Evolutionary conservation across 2,113 vertebrate species (phyloP), one percentile per base, ranked within the genome.

Genomic region (Cisticola juncidis): DNA sequence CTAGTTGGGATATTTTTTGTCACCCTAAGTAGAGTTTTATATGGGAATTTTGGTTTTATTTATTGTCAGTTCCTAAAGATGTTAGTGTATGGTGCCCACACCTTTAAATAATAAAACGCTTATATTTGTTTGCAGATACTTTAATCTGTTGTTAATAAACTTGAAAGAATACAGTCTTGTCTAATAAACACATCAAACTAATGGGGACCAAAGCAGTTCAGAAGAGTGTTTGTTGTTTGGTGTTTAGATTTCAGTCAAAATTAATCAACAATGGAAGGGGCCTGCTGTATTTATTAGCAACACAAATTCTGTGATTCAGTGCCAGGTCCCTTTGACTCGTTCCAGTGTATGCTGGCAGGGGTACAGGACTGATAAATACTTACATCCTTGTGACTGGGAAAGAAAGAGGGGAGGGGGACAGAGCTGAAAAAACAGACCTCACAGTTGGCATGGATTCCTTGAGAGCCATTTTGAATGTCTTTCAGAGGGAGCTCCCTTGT

Each of bases 81-180:
- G 35, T 90, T 90, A 80, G 36, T 86, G 50, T 90, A 95, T 18
- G 23, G 35, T 95, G 90, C 69, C 92, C 86, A 26, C 71, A 70
- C 93, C 83, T 96, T 96, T 97, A 96, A 96, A 94, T 93, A 93
- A 95, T 97, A 94, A 96, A 96, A 68, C 87, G 71, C 19, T 50
- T 95, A 40, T 91, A 94, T 98, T 97, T 98, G 96, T 98, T 97
- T 98, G 96, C 95, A 96, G 91, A 97, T 98, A 95, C 38, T 96
- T 95, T 98, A 98, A 97, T 97, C 97, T 98, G 98, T 97, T 98
- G 96, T 97, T 98, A 98, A 98, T 98, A 98, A 98, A 98, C 97
- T 97, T 97, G 84, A 98, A 98, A 98, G 97, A 98, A 96, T 95
- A 96, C 85, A 96, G 96, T 90, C 95, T 95, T 96, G 96, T 98